Percentiles rank a stretch among this genome's conserved stretches.
phyloP scores from a whole-genome alignment of 2,888 invertebrate genomes.

The Tipula helvola region DNA sequence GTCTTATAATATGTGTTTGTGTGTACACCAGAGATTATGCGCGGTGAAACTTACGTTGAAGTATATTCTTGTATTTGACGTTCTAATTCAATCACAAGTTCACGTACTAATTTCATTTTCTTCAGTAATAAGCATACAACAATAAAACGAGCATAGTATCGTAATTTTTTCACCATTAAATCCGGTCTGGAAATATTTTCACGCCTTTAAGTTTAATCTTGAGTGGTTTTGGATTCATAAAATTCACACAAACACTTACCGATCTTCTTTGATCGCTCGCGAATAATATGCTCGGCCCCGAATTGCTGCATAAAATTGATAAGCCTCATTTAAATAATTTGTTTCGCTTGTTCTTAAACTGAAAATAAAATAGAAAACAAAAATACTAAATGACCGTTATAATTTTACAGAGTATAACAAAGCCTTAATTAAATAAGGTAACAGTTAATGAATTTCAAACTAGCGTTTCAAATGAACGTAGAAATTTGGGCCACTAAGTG shows the following conservation, averaged over 20 bases:
- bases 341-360: constrained; percentile 93
- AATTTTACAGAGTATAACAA: too few species aligned
- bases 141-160: constrained; percentile 92
- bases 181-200: constrained; percentile 44
- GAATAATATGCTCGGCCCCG: constrained; percentile 89
- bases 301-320: constrained; percentile 92
- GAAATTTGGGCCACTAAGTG: too few species aligned
- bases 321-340: constrained; percentile 90
- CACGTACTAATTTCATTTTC: constrained; percentile 84
- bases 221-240: constrained; percentile 8
- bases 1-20: neutral
- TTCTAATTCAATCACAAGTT: constrained; percentile 82
- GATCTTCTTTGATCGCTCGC: constrained; percentile 83
- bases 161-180: constrained; percentile 90
- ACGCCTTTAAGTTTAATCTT: neutral
- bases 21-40: neutral
- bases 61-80: constrained; percentile 93
- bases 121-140: constrained; percentile 89
- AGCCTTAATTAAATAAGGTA: too few species aligned
- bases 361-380: constrained; percentile 28
- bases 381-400: too few species aligned
- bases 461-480: too few species aligned
- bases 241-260: constrained; percentile 35
- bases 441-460: too few species aligned
- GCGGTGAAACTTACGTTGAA: constrained; percentile 42